phyloP scores from a whole-genome alignment of 2,888 invertebrate genomes.

The Trachelus tabidus region DNA sequence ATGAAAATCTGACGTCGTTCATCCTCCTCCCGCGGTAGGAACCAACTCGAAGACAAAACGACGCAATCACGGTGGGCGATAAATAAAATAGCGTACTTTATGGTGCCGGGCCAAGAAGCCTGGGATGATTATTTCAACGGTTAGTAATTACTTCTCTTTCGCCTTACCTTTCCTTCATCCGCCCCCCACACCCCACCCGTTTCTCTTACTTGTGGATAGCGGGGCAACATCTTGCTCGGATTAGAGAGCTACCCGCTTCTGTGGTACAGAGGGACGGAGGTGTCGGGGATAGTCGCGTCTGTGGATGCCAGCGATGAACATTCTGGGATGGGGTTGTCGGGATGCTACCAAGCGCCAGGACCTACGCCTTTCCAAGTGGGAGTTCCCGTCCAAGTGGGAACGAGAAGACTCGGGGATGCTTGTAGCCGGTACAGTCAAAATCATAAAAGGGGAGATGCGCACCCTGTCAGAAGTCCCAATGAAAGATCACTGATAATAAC shows the following conservation, averaged over 20 bases:
- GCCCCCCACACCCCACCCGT: conserved; percentile 17
- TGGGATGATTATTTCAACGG: conserved; percentile 55
- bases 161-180: conserved; percentile 42
- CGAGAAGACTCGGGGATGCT: background rate
- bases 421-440: conserved; percentile 45
- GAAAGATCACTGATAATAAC: conserved; percentile 42
- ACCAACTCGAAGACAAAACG: background rate
- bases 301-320: background rate
- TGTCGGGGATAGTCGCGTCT: background rate
- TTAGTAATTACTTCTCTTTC: conserved; percentile 60
- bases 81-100: conserved; percentile 36
- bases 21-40: background rate
- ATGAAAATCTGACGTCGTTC: conserved; percentile 9
- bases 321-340: background rate
- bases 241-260: conserved; percentile 43
- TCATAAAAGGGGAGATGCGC: conserved; percentile 27
- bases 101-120: conserved; percentile 23
- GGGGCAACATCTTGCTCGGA: conserved; percentile 60
- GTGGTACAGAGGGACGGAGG: background rate
- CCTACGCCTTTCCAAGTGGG: background rate
- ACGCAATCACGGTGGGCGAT: conserved; percentile 22
- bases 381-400: background rate
- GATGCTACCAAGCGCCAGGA: background rate
- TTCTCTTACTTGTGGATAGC: conserved; percentile 36
- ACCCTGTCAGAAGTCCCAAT: conserved; percentile 20